Base-by-base conservation (phyloP, 2,888 invertebrate species). In the Tuta absoluta region DNA sequence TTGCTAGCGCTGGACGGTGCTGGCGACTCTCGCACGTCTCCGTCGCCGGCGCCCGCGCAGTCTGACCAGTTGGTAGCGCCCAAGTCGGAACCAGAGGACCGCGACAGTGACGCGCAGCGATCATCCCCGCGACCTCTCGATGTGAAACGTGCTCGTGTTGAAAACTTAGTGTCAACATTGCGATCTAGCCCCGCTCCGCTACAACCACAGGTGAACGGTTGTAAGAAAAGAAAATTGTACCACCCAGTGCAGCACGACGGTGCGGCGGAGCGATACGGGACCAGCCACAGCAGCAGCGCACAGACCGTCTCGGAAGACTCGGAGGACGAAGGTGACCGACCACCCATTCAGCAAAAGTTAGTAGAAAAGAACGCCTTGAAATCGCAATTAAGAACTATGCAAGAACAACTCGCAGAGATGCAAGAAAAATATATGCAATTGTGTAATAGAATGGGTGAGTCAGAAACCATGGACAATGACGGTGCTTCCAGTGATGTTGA, bases 101-200 rank as follows among this genome's bases (percentile, higher is more conserved):
- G 89, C 72, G 93, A 93, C 73, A 91, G 92, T 82, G 92, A 93
- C 79, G 92, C 93, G 75, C 94, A 94, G 71, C 89, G 93, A 65
- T 86, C 90, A 63, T 91, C 91, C 37, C 91, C 92, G 74, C 85
- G 89, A 68, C 95, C 95, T 73, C 93, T 95, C 70, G 97, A 97
- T 84, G 95, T 96, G 80, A 98, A 98, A 89, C 95, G 98, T 75
- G 98, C 98, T 53, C 95, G 98, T 74, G 98, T 98, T 71, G 98
- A 98, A 91, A 98, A 97, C 86, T 98, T 98, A 78, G 97, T 98
- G 75, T 97, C 97, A 72, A 96, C 96, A 71, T 98, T 98, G 96
- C 94, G 97, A 69, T 95, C 96, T 70, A 96, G 96, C 81, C 97
- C 97, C 48, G 96, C 95, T 68, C 95, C 95, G 23, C 93, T 87